Evolutionary conservation across 2,888 invertebrate species (phyloP).

Genomic region (Troilus luridus): DNA sequence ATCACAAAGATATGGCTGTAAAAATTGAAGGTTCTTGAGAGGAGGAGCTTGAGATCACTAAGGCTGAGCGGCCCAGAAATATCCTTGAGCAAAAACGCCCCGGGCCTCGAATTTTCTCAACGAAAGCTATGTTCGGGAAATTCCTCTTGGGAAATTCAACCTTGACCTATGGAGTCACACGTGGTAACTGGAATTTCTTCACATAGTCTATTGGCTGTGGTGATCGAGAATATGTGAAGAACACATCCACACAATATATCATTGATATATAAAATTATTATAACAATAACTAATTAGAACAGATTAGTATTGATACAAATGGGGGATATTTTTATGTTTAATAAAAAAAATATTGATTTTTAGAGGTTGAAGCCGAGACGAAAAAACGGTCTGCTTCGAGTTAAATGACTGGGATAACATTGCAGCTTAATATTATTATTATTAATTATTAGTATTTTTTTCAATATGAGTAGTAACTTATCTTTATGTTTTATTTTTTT

Average conservation of each 20-base stretch:
- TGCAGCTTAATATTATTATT: too few species aligned
- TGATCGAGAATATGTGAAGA: not conserved
- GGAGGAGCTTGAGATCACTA: not conserved
- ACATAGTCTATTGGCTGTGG: not conserved
- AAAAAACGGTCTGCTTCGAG: too few species aligned
- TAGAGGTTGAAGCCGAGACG: too few species aligned
- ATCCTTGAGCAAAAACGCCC: not conserved
- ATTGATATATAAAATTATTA: not conserved
- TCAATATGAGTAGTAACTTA: too few species aligned
- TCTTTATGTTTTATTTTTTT: too few species aligned
- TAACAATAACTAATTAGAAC: too few species aligned
- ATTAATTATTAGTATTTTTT: too few species aligned
- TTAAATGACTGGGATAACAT: too few species aligned
- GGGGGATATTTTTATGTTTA: too few species aligned
- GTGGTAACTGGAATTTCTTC: not conserved
- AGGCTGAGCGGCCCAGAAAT: not conserved
- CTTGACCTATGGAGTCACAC: not conserved
- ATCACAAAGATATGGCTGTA: not conserved
- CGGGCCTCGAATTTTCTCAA: not conserved
- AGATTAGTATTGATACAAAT: too few species aligned
- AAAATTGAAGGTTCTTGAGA: not conserved
- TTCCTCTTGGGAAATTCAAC: not conserved
- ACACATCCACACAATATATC: not conserved
- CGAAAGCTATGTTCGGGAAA: not conserved
- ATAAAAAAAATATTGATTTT: too few species aligned